A percentile compares a stretch with the other conserved stretches of the same genome.
These are phyloP conservation scores for Steinernema carpocapsae DNA, from an alignment of 2,888 invertebrate species.

Conservation along the genomic window DNA sequence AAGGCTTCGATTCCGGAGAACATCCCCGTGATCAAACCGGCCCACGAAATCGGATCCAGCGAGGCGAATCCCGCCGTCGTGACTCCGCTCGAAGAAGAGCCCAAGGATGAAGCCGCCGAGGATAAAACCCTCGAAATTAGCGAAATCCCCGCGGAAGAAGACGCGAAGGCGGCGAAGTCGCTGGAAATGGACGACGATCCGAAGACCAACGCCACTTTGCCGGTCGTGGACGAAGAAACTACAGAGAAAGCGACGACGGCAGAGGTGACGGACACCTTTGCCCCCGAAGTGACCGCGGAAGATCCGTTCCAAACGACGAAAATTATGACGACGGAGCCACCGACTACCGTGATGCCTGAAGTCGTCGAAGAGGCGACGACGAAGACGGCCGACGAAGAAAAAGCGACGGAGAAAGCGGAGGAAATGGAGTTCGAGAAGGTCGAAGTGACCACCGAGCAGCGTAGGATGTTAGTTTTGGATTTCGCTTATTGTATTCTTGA, in stretches of 20 bases:
- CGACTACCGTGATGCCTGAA: background rate
- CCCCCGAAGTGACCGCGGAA: slow-evolving; percentile 30
- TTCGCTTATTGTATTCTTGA: no score
- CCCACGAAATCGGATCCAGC: slow-evolving; percentile 26
- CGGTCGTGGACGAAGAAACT: background rate
- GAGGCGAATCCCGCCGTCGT: slow-evolving; percentile 14
- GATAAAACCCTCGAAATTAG: slow-evolving; percentile 6
- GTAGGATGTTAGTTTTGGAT: background rate
- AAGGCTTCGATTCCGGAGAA: slow-evolving; percentile 12
- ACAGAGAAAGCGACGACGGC: slow-evolving; percentile 6
- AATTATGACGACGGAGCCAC: slow-evolving; percentile 23
- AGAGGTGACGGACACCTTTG: slow-evolving; percentile 26
- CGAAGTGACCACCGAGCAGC: background rate
- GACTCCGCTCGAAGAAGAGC: background rate
- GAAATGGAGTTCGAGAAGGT: background rate
- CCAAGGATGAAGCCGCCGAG: background rate
- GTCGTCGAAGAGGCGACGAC: background rate
- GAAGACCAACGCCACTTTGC: background rate
- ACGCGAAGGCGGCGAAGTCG: slow-evolving; percentile 1
- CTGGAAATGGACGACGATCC: slow-evolving; percentile 9
- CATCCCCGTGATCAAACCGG: slow-evolving; percentile 22
- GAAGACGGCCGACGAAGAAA: background rate
- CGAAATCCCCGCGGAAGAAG: background rate
- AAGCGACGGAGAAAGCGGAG: slow-evolving; percentile 1
- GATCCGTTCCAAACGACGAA: slow-evolving; percentile 27